phyloP scores from a whole-genome alignment of 2,888 invertebrate genomes.

The Apotomis capreana region DNA sequence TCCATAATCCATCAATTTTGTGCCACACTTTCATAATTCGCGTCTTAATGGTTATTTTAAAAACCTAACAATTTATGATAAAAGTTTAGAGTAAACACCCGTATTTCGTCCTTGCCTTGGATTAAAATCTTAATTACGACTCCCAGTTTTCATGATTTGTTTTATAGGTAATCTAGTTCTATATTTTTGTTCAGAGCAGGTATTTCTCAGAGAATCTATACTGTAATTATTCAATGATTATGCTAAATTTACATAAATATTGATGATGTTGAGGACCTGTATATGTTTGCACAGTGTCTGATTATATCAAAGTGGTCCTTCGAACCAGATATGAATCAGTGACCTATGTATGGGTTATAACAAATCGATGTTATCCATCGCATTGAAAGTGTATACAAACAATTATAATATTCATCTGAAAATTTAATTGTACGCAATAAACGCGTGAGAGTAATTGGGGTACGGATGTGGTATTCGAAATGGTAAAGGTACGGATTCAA shows the following conservation, averaged over 20 bases:
- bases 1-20: neutral
- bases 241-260: no score
- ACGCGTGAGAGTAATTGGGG: slow-evolving; percentile 27
- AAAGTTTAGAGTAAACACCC: slow-evolving; percentile 67
- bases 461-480: slow-evolving; percentile 18
- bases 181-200: neutral
- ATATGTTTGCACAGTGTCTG: no score
- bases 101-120: slow-evolving; percentile 66
- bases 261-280: no score
- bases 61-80: slow-evolving; percentile 65
- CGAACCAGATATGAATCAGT: no score
- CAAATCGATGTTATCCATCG: no score
- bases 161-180: slow-evolving; percentile 64
- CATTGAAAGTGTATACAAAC: neutral
- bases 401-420: neutral
- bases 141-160: slow-evolving; percentile 72
- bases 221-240: no score
- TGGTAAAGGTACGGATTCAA: slow-evolving; percentile 43
- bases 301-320: no score
- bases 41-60: neutral
- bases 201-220: neutral
- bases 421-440: slow-evolving; percentile 12
- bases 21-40: neutral
- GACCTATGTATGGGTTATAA: no score
- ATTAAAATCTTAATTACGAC: slow-evolving; percentile 78